Base-by-base conservation (phyloP, 2,797 vertebrate species). In the Pangasius krempfi region DNA sequence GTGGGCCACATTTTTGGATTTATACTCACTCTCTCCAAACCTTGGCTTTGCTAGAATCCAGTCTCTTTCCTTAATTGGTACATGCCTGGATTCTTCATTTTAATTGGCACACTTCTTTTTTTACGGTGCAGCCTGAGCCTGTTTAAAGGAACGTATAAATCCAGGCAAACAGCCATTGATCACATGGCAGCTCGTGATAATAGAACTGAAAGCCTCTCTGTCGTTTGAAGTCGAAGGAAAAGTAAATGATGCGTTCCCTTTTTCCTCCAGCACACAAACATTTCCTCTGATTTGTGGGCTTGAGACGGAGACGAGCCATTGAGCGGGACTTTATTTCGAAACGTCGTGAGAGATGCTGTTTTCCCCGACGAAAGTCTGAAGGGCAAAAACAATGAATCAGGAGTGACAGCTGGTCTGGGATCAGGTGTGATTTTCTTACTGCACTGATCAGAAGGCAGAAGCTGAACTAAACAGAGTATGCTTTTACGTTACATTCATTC, bases 181-280 rank as follows among this genome's bases (percentile, higher is more conserved):
- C 85, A 89, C 50, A 78, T 2, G 62, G n/a, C 88, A 25, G 47
- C 84, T 40, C 44, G 4, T 9, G 78, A 84, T 83, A 87, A 75
- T 83, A 85, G 70, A 84, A 90, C 89, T 30, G 89, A 90, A 86
- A 89, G 80, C 88, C 85, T 50, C 85, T 85, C 33, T 18, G 50
- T 72, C 16, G 58, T 66, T 30, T 68, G 33, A 82, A 52, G 70
- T 87, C 27, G 14, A 62, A 60, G 84, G 40, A 58, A 86, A 86
- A 88, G 85, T 88, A 84, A 90, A 86, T 62, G 88, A 54, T 84
- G 62, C 64, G 9, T 85, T 87, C 33, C 37, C 58, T 72, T 85
- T 86, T 73, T 68, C 40, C 62, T 72, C 33, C 80, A 47, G 88
- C 37, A 25, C 60, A 58, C 88, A 86, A 75, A 84, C 62, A 50